These are phyloP conservation scores for Merluccius polli DNA, from an alignment of 2,797 vertebrate species.

Conservation along the genomic window DNA sequence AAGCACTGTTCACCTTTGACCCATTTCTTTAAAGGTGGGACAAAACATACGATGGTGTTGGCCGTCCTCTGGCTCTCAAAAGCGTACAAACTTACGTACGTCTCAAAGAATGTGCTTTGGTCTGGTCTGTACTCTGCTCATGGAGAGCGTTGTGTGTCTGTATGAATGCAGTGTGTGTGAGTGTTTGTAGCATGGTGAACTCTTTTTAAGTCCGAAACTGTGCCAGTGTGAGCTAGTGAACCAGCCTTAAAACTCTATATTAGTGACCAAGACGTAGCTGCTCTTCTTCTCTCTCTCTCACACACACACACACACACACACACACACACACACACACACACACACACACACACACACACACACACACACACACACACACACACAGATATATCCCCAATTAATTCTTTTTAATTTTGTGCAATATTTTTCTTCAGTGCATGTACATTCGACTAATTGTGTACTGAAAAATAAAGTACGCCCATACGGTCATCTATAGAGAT, in stretches of 20 bases:
- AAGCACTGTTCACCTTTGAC: constrained; percentile 19
- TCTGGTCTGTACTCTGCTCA: constrained; percentile 50
- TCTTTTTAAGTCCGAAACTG: constrained; percentile 75
- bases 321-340: neutral
- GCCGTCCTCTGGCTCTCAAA: neutral
- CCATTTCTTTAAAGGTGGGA: constrained; percentile 17
- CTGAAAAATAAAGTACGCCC: constrained; percentile 60
- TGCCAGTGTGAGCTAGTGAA: constrained; percentile 85
- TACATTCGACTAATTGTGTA: constrained; percentile 85
- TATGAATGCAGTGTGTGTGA: constrained; percentile 24
- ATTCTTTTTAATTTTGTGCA: constrained; percentile 87
- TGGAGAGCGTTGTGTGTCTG: constrained; percentile 35
- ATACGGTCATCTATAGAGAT: constrained; percentile 64
- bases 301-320: constrained; percentile 9
- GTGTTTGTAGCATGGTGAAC: constrained; percentile 69
- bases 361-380: constrained; percentile 39
- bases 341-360: neutral
- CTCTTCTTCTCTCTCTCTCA: no score
- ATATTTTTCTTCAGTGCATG: constrained; percentile 92
- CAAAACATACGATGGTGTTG: neutral
- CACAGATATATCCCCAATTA: constrained; percentile 63
- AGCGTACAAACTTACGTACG: neutral
- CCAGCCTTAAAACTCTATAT: constrained; percentile 85
- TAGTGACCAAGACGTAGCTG: constrained; percentile 63
- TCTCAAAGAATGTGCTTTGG: constrained; percentile 65